Evolutionary conservation across 1,140 invertebrate genomes (phyloP).

Genomic region (Protaetia brevitarsis): DNA sequence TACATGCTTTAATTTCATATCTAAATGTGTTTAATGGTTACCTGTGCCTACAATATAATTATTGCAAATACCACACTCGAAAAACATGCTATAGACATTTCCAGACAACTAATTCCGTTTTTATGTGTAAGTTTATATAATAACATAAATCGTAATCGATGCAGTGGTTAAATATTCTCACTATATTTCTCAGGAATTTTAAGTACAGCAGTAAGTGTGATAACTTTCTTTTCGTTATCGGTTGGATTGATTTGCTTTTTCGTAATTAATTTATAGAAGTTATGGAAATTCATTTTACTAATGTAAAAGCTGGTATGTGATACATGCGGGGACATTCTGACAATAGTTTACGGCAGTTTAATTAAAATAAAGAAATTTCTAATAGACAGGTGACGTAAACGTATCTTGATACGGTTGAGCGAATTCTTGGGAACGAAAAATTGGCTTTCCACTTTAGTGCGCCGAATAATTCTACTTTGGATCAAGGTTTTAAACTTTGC

Average conservation of each 20-base stretch:
- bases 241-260: not conserved
- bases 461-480: too few relatives aligned
- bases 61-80: not conserved
- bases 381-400: not conserved
- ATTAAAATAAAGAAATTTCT: not conserved
- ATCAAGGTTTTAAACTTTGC: too few relatives aligned
- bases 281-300: not conserved
- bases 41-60: constrained; percentile 14
- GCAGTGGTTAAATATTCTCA: not conserved
- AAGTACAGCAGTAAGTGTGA: not conserved
- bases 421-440: not conserved
- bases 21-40: not conserved
- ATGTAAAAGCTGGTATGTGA: not conserved
- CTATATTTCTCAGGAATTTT: not conserved
- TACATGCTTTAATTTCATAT: not conserved
- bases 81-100: not conserved
- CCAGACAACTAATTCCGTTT: not conserved
- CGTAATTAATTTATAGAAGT: not conserved
- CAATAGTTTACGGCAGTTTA: not conserved
- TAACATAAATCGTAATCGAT: not conserved
- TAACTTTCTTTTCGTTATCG: not conserved
- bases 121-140: too few relatives aligned
- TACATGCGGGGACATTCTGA: not conserved
- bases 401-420: not conserved
- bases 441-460: not conserved